Evolutionary conservation across 2,888 invertebrate species (phyloP).

Genomic region (Acrobasis suavella): DNA sequence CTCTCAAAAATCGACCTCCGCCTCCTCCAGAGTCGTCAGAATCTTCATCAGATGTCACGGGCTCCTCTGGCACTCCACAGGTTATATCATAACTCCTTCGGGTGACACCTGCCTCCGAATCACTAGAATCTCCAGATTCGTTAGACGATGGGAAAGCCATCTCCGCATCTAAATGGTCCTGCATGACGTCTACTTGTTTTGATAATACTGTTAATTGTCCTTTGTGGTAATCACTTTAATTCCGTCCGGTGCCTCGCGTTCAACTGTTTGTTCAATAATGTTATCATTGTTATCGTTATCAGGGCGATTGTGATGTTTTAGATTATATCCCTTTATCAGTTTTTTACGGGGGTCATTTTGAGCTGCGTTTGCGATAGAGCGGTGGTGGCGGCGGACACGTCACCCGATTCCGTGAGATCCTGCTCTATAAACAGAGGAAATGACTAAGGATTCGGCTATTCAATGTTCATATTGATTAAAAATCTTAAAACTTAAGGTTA

Average conservation of each 20-base stretch:
- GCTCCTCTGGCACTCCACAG: slow-evolving; percentile 72
- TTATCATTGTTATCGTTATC: slow-evolving; percentile 74
- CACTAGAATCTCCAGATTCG: slow-evolving; percentile 75
- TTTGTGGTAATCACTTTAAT: slow-evolving; percentile 74
- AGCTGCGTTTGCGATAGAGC: slow-evolving; percentile 58
- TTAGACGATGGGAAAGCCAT: slow-evolving; percentile 82
- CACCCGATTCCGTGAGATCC: slow-evolving; percentile 74
- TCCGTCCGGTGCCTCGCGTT: slow-evolving; percentile 61
- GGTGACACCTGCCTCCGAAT: slow-evolving; percentile 67
- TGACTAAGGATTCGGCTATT: too few species aligned
- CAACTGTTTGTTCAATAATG: slow-evolving; percentile 61
- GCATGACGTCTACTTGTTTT: slow-evolving; percentile 64
- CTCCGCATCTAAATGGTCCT: slow-evolving; percentile 74
- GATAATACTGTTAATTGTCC: slow-evolving; percentile 58
- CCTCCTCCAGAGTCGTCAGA: slow-evolving; percentile 81
- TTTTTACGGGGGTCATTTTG: slow-evolving; percentile 64
- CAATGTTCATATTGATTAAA: too few species aligned
- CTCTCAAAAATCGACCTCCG: slow-evolving; percentile 83
- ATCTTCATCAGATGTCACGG: slow-evolving; percentile 75
- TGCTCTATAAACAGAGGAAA: slow-evolving; percentile 64
- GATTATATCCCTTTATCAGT: slow-evolving; percentile 76
- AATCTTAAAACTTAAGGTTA: too few species aligned
- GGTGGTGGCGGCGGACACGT: slow-evolving; percentile 68
- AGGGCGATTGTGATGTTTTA: slow-evolving; percentile 56
- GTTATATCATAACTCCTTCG: slow-evolving; percentile 72